Conservation (phyloP, 1,140 invertebrate genomes). For the Tetraneura akinire region DNA sequence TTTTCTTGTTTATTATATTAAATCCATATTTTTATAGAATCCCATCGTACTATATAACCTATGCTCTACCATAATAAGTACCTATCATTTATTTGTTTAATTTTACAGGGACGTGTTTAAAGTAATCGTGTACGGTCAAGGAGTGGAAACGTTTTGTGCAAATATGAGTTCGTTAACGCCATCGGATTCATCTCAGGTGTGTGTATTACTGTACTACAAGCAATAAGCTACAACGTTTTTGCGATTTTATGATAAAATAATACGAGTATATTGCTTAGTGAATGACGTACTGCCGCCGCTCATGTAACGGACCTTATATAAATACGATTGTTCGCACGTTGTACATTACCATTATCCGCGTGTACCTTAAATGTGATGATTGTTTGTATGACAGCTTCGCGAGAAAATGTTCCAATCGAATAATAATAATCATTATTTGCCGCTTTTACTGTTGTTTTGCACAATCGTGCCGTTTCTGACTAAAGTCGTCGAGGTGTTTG, state of each 20-base stretch:
- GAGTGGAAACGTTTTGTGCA: slow-evolving; percentile 38
- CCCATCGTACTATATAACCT: too few relatives aligned
- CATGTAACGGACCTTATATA: not conserved
- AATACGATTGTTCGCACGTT: not conserved
- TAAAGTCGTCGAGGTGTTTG: not conserved
- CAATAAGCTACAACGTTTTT: not conserved
- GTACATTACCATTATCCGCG: not conserved
- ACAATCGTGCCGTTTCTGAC: not conserved
- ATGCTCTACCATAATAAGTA: too few relatives aligned
- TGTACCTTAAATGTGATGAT: not conserved
- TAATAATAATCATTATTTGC: not conserved
- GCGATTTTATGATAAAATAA: not conserved
- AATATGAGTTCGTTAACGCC: slow-evolving; percentile 1
- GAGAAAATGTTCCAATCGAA: not conserved
- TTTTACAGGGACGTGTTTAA: slow-evolving; percentile 6
- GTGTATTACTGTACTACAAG: too few relatives aligned
- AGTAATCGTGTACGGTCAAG: slow-evolving; percentile 39
- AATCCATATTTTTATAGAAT: too few relatives aligned
- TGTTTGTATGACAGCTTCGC: not conserved
- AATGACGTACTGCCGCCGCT: slow-evolving; percentile 18
- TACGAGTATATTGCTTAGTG: not conserved
- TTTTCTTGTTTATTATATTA: too few relatives aligned
- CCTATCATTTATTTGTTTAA: too few relatives aligned
- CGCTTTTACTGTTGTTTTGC: not conserved
- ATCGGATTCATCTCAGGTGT: not conserved